Evolutionary conservation across 2,888 invertebrate genomes (phyloP), one percentile per base, ranked within the genome.

Genomic region (Latheticus oryzae): DNA sequence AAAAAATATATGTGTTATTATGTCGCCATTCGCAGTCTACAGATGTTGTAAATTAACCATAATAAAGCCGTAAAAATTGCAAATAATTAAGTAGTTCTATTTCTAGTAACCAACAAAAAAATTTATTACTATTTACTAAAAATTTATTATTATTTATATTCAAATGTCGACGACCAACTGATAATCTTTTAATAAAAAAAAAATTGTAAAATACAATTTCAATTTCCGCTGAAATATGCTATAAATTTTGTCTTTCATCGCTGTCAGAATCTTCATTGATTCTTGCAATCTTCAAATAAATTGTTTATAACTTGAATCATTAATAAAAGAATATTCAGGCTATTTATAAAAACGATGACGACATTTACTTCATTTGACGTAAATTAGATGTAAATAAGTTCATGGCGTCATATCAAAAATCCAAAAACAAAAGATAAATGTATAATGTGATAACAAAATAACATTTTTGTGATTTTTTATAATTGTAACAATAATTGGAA

Each of bases 261-360:
- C 28, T 16, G 15, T 8, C 23, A 7, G 21, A 3, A 40, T 40
- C 16, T 42, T 26, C 16, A 4, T 16, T 42, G 11, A 42, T 26
- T 17, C 21, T 32, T 32, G 45, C 30, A 7, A 7, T 28, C 32
- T 12, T 19, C 8, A n/a, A 48, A 48, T 48, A 48, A 23, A 2
- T 23, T 48, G 48, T 48, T 48, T 35, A 48, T 23, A 48, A 13
- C 8, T n/a, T 51, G 51, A 51, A 28, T 51, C 51, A 48, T 51
- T 50, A 50, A 38, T 51, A 37, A 38, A 51, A 48, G 48, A 28
- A 42, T 42, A 42, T 42, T 21, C 15, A 7, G 17, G 28, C 16
- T 28, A 42, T 42, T 42, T 42, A 21, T 42, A 26, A 13, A 42
- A 42, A 24, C 24, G 8, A 42, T 37, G 37, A 37, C 37, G 19